A percentile compares a stretch with the other conserved stretches of the same genome.
Evolutionary conservation across 2,888 invertebrate species (phyloP).

Genomic region (Ryuthela nishihirai): DNA sequence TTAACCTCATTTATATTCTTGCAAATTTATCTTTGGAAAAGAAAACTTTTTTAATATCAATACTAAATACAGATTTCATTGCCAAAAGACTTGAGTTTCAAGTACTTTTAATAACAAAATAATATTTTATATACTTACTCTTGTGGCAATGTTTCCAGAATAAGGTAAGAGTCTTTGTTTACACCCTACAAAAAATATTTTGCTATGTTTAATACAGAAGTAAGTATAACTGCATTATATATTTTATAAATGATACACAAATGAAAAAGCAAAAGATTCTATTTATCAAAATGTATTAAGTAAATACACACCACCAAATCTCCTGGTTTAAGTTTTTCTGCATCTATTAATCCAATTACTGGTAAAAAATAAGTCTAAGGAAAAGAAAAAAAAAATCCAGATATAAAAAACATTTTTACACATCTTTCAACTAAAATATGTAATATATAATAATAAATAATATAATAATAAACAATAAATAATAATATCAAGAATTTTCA

Average conservation of each 20-base stretch:
- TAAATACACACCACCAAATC: slow-evolving; percentile 59
- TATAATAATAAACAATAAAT: no score
- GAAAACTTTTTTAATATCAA: no score
- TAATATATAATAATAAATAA: no score
- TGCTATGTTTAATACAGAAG: not conserved
- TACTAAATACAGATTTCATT: no score
- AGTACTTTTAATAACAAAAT: no score
- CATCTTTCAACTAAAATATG: no score
- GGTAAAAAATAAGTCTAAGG: slow-evolving; percentile 95
- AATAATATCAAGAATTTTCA: no score
- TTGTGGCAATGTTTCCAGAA: slow-evolving; percentile 92
- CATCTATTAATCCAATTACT: slow-evolving; percentile 96
- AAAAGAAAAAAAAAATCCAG: slow-evolving; percentile 12
- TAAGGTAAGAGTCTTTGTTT: slow-evolving; percentile 90
- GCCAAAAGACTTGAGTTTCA: no score
- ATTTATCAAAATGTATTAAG: not conserved
- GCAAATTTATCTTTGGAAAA: no score
- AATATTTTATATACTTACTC: slow-evolving; percentile 71
- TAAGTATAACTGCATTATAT: no score
- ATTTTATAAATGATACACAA: no score
- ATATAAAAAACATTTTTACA: slow-evolving; percentile 2
- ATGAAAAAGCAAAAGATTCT: not conserved
- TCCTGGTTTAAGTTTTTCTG: slow-evolving; percentile 95
- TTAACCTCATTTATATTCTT: no score
- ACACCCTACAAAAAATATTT: slow-evolving; percentile 65